These are phyloP conservation scores for Cosmia pyralina DNA, from an alignment of 2,888 invertebrate genomes.

Conservation along the genomic window DNA sequence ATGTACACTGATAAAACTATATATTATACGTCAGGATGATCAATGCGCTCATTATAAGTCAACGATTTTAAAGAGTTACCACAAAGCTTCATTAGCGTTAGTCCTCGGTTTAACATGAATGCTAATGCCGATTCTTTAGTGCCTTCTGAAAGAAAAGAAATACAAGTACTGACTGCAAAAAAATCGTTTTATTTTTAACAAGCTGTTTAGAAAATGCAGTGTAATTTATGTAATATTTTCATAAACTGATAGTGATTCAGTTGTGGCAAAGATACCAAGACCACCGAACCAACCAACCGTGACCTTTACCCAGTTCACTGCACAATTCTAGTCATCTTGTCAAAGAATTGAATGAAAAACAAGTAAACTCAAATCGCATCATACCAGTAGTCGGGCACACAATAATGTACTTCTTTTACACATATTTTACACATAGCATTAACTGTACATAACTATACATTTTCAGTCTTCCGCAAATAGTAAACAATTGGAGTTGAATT, in stretches of 20 bases:
- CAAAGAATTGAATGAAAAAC: conserved; percentile 57
- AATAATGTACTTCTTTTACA: conserved; percentile 83
- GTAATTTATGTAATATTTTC: conserved; percentile 6
- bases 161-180: conserved; percentile 60
- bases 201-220: conserved; percentile 61
- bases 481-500: conserved; percentile 68
- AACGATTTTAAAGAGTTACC: conserved; percentile 71
- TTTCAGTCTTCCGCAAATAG: conserved; percentile 82
- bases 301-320: conserved; percentile 39
- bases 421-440: conserved; percentile 80
- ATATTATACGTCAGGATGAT: conserved; percentile 81
- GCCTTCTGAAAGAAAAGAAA: conserved; percentile 80
- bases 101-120: conserved; percentile 55
- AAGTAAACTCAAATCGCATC: conserved; percentile 68
- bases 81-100: conserved; percentile 54
- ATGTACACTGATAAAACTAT: conserved; percentile 83
- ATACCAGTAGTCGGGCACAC: conserved; percentile 76
- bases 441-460: conserved; percentile 81
- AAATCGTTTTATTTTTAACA: conserved; percentile 54
- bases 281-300: no score
- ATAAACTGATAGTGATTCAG: conserved; percentile 3
- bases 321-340: conserved; percentile 62
- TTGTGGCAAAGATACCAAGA: conserved; percentile 4
- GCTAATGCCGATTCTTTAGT: conserved; percentile 70
- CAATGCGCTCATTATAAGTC: conserved; percentile 87